Evolutionary conservation across 1,140 invertebrate genomes (phyloP), one percentile per base, ranked within the genome.

Genomic region (Myzus persicae): DNA sequence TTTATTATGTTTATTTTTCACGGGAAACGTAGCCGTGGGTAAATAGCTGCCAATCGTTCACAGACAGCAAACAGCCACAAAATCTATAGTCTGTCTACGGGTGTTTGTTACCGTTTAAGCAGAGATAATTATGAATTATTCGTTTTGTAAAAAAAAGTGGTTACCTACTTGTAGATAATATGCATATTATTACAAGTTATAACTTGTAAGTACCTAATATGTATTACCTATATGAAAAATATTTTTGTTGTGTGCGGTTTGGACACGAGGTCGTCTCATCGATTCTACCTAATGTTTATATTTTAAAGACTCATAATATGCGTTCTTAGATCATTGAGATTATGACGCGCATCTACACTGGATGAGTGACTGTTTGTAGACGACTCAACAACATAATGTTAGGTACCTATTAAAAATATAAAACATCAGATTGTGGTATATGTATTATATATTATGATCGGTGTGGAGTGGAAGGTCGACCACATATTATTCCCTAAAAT

Each of bases 1-100:
- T 59, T 42, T 59, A 59, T 90, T 51, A 51, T 40, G 2, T 90
- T 46, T n/a, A 89, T 89, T 36, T 89, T 76, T 76, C 59, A 89
- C 44, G 26, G 87, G 22, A 42, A 89, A 48, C 22, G 76, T 67
- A 14, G 31, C 59, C 59, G 81, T 82, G 81, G 22, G 36, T 82
- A 38, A 38, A 36, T 82, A 82, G 20, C 3, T 67, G 59, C 59
- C 59, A 67, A 31, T 67, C 59, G 14, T n/a, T 76, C 3, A 76
- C n/a, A 76, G 31, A 18, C 59, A 18, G n/a, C 18, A 76, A 76
- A n/a, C 59, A 67, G 14, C 7, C 59, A n/a, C 9, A 4, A 67
- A 67, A 31, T 67, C 11, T 67, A 67, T 14, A 67, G 4, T n/a
- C 26, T 31, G 59, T 67, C 31, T 67, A 67, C 9, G 4, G 11